Evolutionary conservation across 2,888 invertebrate genomes (phyloP).

Genomic region (Spodoptera picta): DNA sequence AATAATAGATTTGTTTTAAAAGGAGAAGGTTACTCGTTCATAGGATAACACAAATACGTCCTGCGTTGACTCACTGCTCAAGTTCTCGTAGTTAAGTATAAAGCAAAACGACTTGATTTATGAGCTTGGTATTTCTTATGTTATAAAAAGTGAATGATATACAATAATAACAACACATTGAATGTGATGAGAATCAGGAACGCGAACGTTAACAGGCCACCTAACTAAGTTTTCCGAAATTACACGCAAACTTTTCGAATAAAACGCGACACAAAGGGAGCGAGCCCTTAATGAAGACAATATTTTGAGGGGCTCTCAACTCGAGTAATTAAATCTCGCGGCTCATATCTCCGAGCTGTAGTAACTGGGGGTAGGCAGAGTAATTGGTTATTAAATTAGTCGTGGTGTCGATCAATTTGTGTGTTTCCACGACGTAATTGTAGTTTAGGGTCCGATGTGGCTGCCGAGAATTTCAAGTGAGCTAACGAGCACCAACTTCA

Average conservation of each 20-base stretch:
- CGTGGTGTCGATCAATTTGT: constrained; percentile 70
- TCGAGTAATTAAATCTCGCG: constrained; percentile 81
- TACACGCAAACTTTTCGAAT: constrained; percentile 85
- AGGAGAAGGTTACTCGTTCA: constrained; percentile 4
- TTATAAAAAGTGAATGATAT: constrained; percentile 17
- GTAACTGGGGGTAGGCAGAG: constrained; percentile 60
- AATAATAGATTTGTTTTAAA: constrained; percentile 23
- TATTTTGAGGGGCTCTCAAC: constrained; percentile 78
- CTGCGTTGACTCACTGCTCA: no score
- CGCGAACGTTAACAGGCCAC: constrained; percentile 76
- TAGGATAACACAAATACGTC: no score
- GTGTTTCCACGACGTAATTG: constrained; percentile 48
- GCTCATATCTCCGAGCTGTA: constrained; percentile 66
- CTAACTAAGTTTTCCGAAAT: constrained; percentile 80
- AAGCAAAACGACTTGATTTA: no score
- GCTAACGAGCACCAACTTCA: not conserved
- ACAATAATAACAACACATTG: constrained; percentile 46
- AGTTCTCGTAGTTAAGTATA: no score
- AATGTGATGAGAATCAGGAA: constrained; percentile 66
- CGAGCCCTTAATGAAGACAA: constrained; percentile 83
- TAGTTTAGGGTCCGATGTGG: constrained; percentile 40
- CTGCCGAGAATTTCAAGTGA: constrained; percentile 13
- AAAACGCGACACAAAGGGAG: constrained; percentile 82
- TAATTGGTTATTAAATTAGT: constrained; percentile 73
- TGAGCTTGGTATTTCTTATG: no score